These are phyloP conservation scores for Heliconius sara DNA, from an alignment of 2,888 invertebrate species.

Conservation along the genomic window DNA sequence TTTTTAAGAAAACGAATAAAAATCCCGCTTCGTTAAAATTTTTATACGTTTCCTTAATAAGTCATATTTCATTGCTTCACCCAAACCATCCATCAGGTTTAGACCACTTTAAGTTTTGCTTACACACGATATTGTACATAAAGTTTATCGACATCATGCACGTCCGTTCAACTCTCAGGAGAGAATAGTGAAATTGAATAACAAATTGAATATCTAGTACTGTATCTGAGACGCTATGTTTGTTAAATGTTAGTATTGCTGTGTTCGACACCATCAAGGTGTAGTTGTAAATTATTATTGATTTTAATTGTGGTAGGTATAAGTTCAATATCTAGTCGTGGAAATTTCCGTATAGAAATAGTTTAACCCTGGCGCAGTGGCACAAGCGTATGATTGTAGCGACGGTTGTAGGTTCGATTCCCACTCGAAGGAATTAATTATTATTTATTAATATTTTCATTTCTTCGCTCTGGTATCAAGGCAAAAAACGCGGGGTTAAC, in stretches of 20 bases:
- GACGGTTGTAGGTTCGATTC: too few relatives aligned
- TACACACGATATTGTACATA: background rate
- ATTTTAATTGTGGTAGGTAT: background rate
- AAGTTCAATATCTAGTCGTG: background rate
- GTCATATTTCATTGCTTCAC: background rate
- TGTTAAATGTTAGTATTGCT: background rate
- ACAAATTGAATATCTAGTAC: slow-evolving; percentile 14
- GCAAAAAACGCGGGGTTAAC: too few relatives aligned
- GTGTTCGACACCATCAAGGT: too few relatives aligned
- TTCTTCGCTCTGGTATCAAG: too few relatives aligned
- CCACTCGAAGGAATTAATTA: too few relatives aligned
- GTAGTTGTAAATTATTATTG: background rate
- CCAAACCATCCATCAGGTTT: background rate
- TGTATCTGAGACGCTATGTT: background rate
- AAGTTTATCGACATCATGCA: background rate
- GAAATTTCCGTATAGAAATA: background rate
- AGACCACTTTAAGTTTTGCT: background rate
- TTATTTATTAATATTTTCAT: too few relatives aligned
- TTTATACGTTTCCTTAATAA: too few relatives aligned
- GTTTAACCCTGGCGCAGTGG: too few relatives aligned
- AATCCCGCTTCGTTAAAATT: too few relatives aligned
- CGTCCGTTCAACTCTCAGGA: slow-evolving; percentile 7
- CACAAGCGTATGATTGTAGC: too few relatives aligned
- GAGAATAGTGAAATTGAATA: slow-evolving; percentile 15
- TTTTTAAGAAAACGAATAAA: too few relatives aligned